These are phyloP conservation scores for Saxidomus purpurata DNA, from an alignment of 1,140 invertebrate genomes.

Conservation along the genomic window DNA sequence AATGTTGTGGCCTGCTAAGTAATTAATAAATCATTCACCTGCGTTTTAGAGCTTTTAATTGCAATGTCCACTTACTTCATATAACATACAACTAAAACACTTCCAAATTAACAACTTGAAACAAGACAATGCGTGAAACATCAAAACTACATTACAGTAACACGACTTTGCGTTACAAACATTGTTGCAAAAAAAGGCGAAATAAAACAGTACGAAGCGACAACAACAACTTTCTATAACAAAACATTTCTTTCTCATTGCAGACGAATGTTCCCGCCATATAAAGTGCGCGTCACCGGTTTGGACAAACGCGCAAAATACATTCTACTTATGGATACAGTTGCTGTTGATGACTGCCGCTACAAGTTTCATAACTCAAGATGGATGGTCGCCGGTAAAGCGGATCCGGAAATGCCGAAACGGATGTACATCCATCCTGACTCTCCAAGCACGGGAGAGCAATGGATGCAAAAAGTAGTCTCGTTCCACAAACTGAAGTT, in stretches of 20 bases:
- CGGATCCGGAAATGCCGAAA: slow-evolving; percentile 93
- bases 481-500: slow-evolving; percentile 98
- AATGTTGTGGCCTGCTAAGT: slow-evolving; percentile 2
- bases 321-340: slow-evolving; percentile 93
- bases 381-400: slow-evolving; percentile 86
- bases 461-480: slow-evolving; percentile 98
- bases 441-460: slow-evolving; percentile 97
- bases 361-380: slow-evolving; percentile 86
- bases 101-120: background rate
- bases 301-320: slow-evolving; percentile 91
- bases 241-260: slow-evolving; percentile 60
- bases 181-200: background rate
- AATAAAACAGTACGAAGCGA: background rate
- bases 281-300: slow-evolving; percentile 89
- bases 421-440: slow-evolving; percentile 97
- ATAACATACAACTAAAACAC: background rate
- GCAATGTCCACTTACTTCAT: background rate
- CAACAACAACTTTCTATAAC: no score
- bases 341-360: slow-evolving; percentile 85
- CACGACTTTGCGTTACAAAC: background rate
- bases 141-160: slow-evolving; percentile 7
- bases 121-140: background rate
- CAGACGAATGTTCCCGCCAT: slow-evolving; percentile 86
- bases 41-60: slow-evolving; percentile 10
- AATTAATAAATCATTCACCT: slow-evolving; percentile 31